Evolutionary conservation across 2,888 invertebrate species (phyloP).

Genomic region (Tachystola acroxantha): DNA sequence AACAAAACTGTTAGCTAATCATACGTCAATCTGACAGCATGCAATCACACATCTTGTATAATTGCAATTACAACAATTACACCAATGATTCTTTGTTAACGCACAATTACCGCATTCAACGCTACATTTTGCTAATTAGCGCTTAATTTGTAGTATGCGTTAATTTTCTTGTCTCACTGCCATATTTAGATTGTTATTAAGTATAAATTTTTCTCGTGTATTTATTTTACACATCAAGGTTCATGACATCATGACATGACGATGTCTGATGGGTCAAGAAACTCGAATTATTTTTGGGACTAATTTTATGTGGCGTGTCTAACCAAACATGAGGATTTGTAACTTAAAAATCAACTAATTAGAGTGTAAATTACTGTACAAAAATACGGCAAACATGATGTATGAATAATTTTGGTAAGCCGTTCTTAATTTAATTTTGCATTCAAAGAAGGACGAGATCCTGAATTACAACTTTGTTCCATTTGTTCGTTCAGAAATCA

Average conservation of each 20-base stretch:
- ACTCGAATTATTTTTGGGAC: constrained; percentile 7
- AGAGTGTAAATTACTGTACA: no score
- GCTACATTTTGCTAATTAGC: constrained; percentile 20
- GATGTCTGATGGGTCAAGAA: constrained; percentile 7
- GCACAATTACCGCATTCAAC: constrained; percentile 22
- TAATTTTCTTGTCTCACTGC: constrained; percentile 1
- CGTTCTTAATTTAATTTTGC: no score
- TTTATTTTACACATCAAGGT: neutral
- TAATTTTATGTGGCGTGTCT: no score
- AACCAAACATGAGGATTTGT: no score
- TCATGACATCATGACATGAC: constrained; percentile 1
- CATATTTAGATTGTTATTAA: constrained; percentile 14
- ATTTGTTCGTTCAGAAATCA: no score
- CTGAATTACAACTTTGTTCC: no score
- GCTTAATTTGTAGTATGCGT: constrained; percentile 10
- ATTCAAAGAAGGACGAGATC: no score
- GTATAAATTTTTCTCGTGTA: neutral
- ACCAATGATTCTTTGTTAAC: constrained; percentile 23
- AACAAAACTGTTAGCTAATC: constrained; percentile 22
- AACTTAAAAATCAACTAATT: no score
- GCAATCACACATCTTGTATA: constrained; percentile 16
- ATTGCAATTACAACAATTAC: constrained; percentile 35
- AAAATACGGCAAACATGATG: no score
- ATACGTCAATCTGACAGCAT: constrained; percentile 36
- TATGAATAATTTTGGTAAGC: no score